Percentiles rank a stretch among this genome's conserved stretches.
Evolutionary conservation across 2,113 vertebrate genomes (phyloP).

Genomic region (Corydoras sp.): DNA sequence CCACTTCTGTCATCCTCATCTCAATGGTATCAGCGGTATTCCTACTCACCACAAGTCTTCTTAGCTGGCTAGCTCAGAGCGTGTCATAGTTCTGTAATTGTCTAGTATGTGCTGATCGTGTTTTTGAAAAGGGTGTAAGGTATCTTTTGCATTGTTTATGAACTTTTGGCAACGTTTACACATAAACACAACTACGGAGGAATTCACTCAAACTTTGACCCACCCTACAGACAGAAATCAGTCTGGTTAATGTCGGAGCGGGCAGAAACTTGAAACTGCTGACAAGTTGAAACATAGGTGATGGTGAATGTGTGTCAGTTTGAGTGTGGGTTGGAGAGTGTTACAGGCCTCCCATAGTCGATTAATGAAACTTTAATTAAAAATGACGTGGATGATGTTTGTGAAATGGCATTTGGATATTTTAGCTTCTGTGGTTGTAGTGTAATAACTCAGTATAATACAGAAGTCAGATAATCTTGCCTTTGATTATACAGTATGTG

Average conservation of each 20-base stretch:
- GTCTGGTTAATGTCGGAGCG: slow-evolving; percentile 41
- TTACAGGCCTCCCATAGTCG: no score
- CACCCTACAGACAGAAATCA: slow-evolving; percentile 49
- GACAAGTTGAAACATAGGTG: slow-evolving; percentile 46
- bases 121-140: slow-evolving; percentile 52
- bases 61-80: slow-evolving; percentile 58
- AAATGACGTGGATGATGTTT: no score
- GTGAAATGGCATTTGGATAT: no score
- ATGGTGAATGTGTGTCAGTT: slow-evolving; percentile 8
- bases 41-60: slow-evolving; percentile 45
- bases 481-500: no score
- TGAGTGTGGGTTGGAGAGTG: neutral
- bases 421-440: no score
- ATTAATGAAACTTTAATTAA: no score
- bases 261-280: slow-evolving; percentile 50
- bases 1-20: slow-evolving; percentile 40
- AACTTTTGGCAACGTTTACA: slow-evolving; percentile 44
- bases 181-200: slow-evolving; percentile 40
- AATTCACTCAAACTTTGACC: slow-evolving; percentile 50
- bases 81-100: slow-evolving; percentile 64
- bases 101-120: slow-evolving; percentile 53
- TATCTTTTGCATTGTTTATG: slow-evolving; percentile 50
- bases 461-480: no score
- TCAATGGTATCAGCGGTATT: neutral
- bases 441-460: no score